A percentile compares a stretch with the other conserved stretches of the same genome.
phyloP scores from a whole-genome alignment of 2,797 vertebrate genomes.

The Sebastiscus tertius region DNA sequence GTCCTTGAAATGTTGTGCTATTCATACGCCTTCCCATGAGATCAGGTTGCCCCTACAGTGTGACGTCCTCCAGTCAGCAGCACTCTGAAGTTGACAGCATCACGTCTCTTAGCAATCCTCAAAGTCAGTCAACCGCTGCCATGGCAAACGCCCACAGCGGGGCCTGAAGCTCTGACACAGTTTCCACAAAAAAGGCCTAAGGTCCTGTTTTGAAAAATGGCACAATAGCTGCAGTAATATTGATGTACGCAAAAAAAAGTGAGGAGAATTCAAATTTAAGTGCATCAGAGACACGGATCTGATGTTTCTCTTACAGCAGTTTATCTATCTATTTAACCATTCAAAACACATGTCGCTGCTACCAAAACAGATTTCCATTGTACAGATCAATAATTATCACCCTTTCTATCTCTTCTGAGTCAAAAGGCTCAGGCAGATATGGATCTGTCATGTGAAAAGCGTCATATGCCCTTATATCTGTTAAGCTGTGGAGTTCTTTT shows the following conservation, averaged over 20 bases:
- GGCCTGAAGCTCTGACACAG: not conserved
- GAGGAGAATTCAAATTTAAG: not conserved
- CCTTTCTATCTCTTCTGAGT: not conserved
- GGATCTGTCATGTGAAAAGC: constrained; percentile 30
- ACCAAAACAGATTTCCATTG: not conserved
- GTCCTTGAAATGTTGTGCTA: not conserved
- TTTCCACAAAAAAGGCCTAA: not conserved
- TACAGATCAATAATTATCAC: constrained; percentile 13
- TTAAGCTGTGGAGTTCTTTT: constrained; percentile 33
- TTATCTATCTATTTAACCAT: constrained; percentile 12
- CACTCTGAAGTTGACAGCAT: not conserved
- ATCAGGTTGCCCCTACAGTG: not conserved
- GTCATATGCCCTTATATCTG: constrained; percentile 12
- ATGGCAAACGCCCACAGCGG: not conserved
- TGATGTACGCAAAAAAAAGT: not conserved
- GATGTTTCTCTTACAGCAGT: constrained; percentile 25
- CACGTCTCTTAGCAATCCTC: not conserved
- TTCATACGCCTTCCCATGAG: not conserved
- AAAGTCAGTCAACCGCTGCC: not conserved
- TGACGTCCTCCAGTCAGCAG: not conserved
- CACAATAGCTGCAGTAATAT: not conserved
- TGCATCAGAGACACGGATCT: not conserved
- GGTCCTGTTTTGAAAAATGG: not conserved
- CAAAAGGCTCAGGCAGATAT: constrained; percentile 11
- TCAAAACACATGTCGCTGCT: constrained; percentile 11